Evolutionary conservation across 2,888 invertebrate species (phyloP), one percentile per base, ranked within the genome.

Genomic region (Melieria omissa): DNA sequence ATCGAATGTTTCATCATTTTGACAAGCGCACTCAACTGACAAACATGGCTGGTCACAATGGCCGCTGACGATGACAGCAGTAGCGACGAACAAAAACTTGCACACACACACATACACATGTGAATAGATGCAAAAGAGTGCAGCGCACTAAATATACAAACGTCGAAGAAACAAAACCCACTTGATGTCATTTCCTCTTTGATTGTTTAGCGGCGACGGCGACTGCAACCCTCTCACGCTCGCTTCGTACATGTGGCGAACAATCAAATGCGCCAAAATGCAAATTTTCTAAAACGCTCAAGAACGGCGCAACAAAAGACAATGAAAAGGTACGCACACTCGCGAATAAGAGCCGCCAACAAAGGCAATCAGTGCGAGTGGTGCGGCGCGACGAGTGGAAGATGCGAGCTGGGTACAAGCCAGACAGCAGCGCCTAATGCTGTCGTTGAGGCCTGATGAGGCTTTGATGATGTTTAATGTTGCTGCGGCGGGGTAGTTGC

Each of bases 261-360:
- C 46, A 12, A 42, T 41, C 75, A 78, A 79, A 78, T 82, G 80
- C 80, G 81, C 79, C 78, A 81, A 81, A 82, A 81, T 81, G 82
- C 82, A 81, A 82, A 82, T 82, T 80, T 57, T 16, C 1, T 54
- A 62, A 44, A 44, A 46, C 10, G n/a, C 5, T 9, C 62, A n/a
- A 62, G 44, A 62, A 46, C 41, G 41, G 7, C n/a, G 52, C 52
- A 52, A 52, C 52, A 58, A 10, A 29, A 29, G 29, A 29, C 16
- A 58, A 58, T n/a, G 6, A 42, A 62, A 42, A 42, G 46, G 12
- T 45, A 58, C 16, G 29, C 29, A 29, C 29, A 29, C 29, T 3
- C 29, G 29, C 29, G 29, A 29, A 29, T 2, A 29, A 29, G 29
- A 29, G 29, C 29, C 29, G 29, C 29, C 29, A 29, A 29, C 29